Evolutionary conservation across 2,113 vertebrate genomes (phyloP).

Genomic region (Anhinga rufa): DNA sequence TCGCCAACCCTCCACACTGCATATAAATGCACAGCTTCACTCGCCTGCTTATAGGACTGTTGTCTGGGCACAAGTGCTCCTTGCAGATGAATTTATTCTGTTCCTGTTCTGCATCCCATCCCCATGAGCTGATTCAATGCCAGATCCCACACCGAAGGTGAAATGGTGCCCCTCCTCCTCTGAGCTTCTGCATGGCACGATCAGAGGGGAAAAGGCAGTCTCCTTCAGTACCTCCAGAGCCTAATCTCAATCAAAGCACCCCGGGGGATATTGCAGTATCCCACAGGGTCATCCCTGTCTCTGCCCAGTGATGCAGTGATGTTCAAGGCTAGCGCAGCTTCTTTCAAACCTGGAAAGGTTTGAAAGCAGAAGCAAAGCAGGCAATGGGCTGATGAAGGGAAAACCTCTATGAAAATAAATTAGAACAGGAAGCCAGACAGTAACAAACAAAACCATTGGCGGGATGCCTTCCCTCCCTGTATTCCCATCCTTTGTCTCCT

Average conservation of each 20-base stretch:
- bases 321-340: neutral
- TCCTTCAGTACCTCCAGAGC: neutral
- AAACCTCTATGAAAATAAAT: slow-evolving; percentile 13
- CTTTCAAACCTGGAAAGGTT: neutral
- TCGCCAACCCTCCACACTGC: slow-evolving; percentile 59
- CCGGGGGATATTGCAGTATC: neutral
- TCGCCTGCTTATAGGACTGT: slow-evolving; percentile 25
- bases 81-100: slow-evolving; percentile 50
- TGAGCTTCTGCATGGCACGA: neutral
- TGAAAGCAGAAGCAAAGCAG: neutral
- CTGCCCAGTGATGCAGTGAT: neutral
- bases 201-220: neutral
- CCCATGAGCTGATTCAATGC: neutral
- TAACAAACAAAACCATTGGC: neutral
- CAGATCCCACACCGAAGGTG: slow-evolving; percentile 33
- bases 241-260: neutral
- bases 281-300: neutral
- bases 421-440: slow-evolving; percentile 11
- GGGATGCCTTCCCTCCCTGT: neutral
- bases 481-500: neutral
- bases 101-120: neutral
- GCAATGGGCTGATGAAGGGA: neutral
- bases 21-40: slow-evolving; percentile 57
- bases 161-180: neutral
- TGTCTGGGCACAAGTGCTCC: slow-evolving; percentile 39